phyloP scores from a whole-genome alignment of 2,797 vertebrate species.

The Esox lucius region DNA sequence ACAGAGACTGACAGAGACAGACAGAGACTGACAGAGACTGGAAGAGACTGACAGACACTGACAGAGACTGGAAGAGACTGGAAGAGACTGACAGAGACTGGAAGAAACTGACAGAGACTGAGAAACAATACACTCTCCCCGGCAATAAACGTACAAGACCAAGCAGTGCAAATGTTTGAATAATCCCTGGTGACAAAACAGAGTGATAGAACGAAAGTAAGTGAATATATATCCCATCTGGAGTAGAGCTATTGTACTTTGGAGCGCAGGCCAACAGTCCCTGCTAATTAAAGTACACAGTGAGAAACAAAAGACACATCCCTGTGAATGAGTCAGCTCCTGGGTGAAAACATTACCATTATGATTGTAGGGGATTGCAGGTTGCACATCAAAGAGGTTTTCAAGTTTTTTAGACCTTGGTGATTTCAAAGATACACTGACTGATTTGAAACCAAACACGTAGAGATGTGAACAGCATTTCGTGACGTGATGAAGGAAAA shows the following conservation, averaged over 20 bases:
- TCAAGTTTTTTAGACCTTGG: not conserved
- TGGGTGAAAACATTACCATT: not conserved
- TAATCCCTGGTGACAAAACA: slow-evolving; percentile 20
- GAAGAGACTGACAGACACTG: not conserved
- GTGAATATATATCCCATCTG: not conserved
- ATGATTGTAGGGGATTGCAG: not conserved
- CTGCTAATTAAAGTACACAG: not conserved
- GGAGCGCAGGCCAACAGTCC: not conserved
- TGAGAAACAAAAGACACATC: not conserved
- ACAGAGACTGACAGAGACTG: not conserved
- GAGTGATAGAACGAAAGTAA: not conserved
- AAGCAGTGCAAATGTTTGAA: slow-evolving; percentile 24
- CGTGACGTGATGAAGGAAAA: not conserved
- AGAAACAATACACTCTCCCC: slow-evolving; percentile 7
- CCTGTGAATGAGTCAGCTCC: not conserved
- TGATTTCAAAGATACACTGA: not conserved
- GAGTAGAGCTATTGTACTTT: not conserved
- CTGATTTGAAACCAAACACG: not conserved
- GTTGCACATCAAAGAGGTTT: not conserved
- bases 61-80: not conserved
- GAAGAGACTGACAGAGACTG: not conserved
- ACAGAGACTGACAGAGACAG: not conserved
- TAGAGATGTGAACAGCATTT: not conserved
- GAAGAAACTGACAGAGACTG: slow-evolving; percentile 35
- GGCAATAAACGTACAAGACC: not conserved